Evolutionary conservation across 2,888 invertebrate species (phyloP).

Genomic region (Muschampia staudingeri): DNA sequence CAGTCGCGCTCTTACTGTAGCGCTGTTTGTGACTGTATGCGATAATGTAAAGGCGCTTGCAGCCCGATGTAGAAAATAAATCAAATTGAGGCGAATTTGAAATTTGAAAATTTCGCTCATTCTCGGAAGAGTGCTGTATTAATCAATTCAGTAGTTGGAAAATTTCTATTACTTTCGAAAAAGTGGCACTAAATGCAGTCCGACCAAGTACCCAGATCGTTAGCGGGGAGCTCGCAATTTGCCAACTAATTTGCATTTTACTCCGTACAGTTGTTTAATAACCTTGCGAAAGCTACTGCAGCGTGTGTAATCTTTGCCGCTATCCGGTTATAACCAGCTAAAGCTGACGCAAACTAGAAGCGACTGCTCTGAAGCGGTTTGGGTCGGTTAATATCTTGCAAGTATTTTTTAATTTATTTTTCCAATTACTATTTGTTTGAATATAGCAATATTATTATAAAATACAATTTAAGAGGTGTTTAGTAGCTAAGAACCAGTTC

Average conservation of each 20-base stretch:
- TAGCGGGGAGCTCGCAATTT: slow-evolving; percentile 75
- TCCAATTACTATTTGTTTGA: too few species aligned
- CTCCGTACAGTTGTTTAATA: slow-evolving; percentile 75
- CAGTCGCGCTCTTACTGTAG: too few species aligned
- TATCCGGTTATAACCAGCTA: slow-evolving; percentile 56
- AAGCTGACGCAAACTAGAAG: slow-evolving; percentile 34
- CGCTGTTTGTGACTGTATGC: too few species aligned
- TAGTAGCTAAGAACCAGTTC: too few species aligned
- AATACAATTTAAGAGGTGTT: too few species aligned
- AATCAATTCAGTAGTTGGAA: not conserved
- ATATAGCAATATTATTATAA: too few species aligned
- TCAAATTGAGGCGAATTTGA: too few species aligned
- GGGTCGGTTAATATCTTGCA: slow-evolving; percentile 5
- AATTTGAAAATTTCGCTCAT: too few species aligned
- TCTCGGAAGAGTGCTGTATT: too few species aligned
- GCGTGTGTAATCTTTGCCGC: slow-evolving; percentile 74
- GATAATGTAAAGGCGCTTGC: too few species aligned
- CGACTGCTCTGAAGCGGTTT: slow-evolving; percentile 37
- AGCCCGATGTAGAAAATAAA: too few species aligned
- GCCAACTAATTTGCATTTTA: slow-evolving; percentile 79
- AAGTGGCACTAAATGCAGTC: slow-evolving; percentile 37
- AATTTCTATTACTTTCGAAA: slow-evolving; percentile 7
- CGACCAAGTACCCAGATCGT: slow-evolving; percentile 66
- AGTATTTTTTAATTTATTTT: not conserved
- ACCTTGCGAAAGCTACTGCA: slow-evolving; percentile 72